A percentile compares a stretch with the other conserved stretches of the same genome.
These are phyloP conservation scores for Esox masquinongy DNA, from an alignment of 2,797 vertebrate genomes.

Conservation along the genomic window DNA sequence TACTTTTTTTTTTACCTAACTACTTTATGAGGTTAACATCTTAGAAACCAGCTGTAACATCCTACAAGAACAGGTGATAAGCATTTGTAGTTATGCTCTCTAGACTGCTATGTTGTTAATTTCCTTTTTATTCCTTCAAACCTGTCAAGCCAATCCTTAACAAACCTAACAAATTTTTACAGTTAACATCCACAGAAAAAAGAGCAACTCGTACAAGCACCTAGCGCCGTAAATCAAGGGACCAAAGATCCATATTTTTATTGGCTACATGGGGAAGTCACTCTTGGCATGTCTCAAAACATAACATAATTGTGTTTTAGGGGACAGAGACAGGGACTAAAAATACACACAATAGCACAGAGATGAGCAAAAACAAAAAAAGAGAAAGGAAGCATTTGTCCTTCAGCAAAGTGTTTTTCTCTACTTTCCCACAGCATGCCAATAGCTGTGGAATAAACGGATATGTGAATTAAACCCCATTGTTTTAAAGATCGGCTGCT, in stretches of 20 bases:
- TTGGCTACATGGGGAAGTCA: constrained; percentile 56
- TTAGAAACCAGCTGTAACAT: background rate
- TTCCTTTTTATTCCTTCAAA: background rate
- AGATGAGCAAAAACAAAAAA: constrained; percentile 74
- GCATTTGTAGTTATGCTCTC: background rate
- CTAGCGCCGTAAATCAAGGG: constrained; percentile 12
- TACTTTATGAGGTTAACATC: background rate
- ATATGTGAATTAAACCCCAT: constrained; percentile 80
- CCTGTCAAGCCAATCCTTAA: background rate
- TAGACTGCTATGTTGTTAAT: background rate
- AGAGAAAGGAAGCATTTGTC: constrained; percentile 66
- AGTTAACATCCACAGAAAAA: background rate
- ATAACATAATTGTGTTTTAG: constrained; percentile 76
- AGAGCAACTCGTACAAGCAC: constrained; percentile 13
- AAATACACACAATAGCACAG: constrained; percentile 78
- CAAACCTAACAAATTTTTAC: background rate
- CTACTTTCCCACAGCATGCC: constrained; percentile 67
- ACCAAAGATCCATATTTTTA: constrained; percentile 16
- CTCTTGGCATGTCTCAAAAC: constrained; percentile 67
- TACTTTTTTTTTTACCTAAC: background rate
- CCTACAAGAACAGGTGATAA: background rate
- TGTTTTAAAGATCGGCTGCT: constrained; percentile 75
- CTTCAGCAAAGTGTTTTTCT: constrained; percentile 69
- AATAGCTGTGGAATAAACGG: constrained; percentile 75
- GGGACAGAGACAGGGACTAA: constrained; percentile 71